Conservation (phyloP, 2,888 invertebrate genomes). For the Euzophera pinguis region DNA sequence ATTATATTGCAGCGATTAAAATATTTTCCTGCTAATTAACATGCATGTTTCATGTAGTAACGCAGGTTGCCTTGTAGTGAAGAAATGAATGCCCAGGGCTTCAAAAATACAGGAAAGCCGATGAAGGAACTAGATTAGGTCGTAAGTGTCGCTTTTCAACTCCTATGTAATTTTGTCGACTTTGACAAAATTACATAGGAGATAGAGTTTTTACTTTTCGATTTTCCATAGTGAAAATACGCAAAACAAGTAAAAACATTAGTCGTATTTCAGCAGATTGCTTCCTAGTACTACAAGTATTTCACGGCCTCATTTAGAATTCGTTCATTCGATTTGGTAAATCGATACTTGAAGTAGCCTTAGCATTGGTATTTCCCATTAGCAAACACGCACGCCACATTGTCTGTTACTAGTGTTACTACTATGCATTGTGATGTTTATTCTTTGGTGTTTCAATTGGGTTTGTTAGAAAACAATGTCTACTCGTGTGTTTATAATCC, state of each 20-base stretch:
- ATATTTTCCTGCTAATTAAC: neutral
- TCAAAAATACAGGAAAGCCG: too few species aligned
- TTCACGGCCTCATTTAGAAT: neutral
- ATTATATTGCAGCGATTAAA: neutral
- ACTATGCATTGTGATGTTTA: neutral
- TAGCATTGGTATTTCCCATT: conserved; percentile 8
- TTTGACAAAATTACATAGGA: too few species aligned
- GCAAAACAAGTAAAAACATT: too few species aligned
- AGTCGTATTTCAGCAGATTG: neutral
- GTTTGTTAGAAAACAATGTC: neutral
- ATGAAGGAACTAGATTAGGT: too few species aligned
- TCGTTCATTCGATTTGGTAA: neutral
- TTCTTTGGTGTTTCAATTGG: neutral
- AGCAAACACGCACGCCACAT: neutral
- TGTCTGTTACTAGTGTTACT: neutral
- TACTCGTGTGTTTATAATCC: too few species aligned
- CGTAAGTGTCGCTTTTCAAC: too few species aligned
- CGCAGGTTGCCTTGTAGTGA: too few species aligned
- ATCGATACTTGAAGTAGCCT: conserved; percentile 2
- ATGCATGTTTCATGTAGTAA: neutral
- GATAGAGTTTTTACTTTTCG: too few species aligned
- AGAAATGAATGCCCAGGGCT: too few species aligned
- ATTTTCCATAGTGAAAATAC: too few species aligned
- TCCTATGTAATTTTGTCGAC: too few species aligned
- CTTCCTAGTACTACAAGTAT: neutral